Evolutionary conservation across 2,888 invertebrate genomes (phyloP), one percentile per base, ranked within the genome.

Genomic region (Phytoseiulus persimilis): DNA sequence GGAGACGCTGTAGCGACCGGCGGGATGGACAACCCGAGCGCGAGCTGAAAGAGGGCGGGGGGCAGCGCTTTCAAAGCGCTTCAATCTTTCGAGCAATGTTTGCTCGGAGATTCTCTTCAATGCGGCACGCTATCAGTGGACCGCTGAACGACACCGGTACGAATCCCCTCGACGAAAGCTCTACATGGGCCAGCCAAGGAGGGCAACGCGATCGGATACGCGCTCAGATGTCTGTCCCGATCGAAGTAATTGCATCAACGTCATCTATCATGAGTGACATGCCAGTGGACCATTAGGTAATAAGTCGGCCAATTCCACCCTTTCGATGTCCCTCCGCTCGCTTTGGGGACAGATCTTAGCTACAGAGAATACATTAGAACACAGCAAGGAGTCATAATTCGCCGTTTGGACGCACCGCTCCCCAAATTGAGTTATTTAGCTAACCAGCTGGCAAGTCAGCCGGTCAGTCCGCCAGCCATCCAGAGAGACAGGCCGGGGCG

Each of bases 181-280:
- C 65, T 65, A 65, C 65, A 65, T 65, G 2, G 28, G 18, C 23
- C 1, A 65, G 65, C 23, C 46, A 46, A 65, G 2, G 65, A 65
- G 65, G 65, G 65, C 65, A 3, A 65, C 5, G 28, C 65, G 14
- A 28, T 65, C 65, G 65, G 14, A 65, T 28, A 65, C 65, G 65
- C 65, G 65, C 65, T 14, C 65, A 65, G 28, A 65, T 65, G 65
- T 65, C 65, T 65, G 65, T 65, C 28, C 65, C 23, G 65, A 65
- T 65, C 65, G 65, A 65, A 65, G 65, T 65, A 65, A 65, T 65
- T 65, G 65, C 65, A 65, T 65, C 65, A 65, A 65, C 65, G 65
- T 65, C 65, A 65, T 65, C 65, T 65, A 65, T 65, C 65, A 65
- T 65, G 65, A 65, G 65, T 65, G 65, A 65, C 65, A 65, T 23